Base-by-base conservation (phyloP, 2,797 vertebrate species). In the Ciconia nigra region DNA sequence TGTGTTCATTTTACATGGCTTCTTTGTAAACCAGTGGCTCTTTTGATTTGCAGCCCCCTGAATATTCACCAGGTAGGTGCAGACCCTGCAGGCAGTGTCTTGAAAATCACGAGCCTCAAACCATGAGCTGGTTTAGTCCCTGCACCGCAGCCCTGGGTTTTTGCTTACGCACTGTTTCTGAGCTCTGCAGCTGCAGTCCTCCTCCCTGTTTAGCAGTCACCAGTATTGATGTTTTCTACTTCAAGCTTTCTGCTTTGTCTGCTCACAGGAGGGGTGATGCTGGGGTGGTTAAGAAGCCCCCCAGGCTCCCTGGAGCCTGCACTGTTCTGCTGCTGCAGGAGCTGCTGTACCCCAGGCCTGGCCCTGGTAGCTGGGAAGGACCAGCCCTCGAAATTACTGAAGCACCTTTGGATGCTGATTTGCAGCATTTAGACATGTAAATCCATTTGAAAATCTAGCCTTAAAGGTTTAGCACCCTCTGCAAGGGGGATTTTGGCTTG, bases 161-260 rank as follows among this genome's bases (percentile, higher is more conserved):
- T 92, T 95, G 96, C 92, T 95, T 95, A 89, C 21, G 1, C 33
- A 1, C 71, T 31, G 47, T 80, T 96, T 95, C 76, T 92, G 52
- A 63, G 84, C 82, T 89, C 82, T 89, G 95, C 94, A 94, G 95
- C 94, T 94, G 96, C 96, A 96, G 89, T 85, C 67, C 71, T 77
- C 74, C 86, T 91, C 72, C 87, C 57, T 93, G 67, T 85, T 94
- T 87, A 87, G 63, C 78, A 66, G 51, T 63, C 66, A 76, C 83
- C 63, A 80, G n/a, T 67, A 92, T 10, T 77, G 90, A 89, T 67
- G 44, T 67, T 94, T 94, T 80, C 67, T 77, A 10, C 78, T 83
- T 90, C 55, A 85, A 71, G 81, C 57, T 93, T 94, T 93, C 81
- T 93, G 74, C 87, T 85, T 73, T 83, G 74, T 89, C 52, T 81